phyloP scores from a whole-genome alignment of 2,797 vertebrate genomes.

The Enteromius anoplus region DNA sequence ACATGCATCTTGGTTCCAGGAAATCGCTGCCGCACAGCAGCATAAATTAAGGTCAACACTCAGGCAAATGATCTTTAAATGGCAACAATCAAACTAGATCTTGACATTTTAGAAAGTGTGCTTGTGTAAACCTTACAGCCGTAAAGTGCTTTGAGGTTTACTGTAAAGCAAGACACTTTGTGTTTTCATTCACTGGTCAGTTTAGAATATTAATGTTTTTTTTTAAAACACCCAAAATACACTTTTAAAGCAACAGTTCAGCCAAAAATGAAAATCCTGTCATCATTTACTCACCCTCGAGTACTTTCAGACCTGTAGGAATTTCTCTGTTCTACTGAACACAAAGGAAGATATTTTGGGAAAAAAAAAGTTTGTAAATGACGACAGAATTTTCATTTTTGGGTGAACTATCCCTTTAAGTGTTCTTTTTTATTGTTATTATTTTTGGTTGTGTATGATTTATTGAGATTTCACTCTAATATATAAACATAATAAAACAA shows the following conservation, averaged over 20 bases:
- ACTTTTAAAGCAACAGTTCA: background rate
- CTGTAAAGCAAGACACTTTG: background rate
- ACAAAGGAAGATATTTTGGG: no score
- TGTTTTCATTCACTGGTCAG: background rate
- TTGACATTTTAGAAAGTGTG: slow-evolving; percentile 9
- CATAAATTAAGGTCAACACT: slow-evolving; percentile 8
- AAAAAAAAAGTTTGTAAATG: no score
- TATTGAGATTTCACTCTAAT: background rate
- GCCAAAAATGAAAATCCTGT: no score
- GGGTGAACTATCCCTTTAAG: no score
- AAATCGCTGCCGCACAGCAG: background rate
- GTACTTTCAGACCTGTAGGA: no score
- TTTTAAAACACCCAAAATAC: background rate
- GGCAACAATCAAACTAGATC: slow-evolving; percentile 10
- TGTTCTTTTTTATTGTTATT: no score
- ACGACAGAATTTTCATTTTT: no score
- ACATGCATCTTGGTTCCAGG: slow-evolving; percentile 18
- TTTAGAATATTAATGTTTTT: background rate
- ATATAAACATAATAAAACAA: background rate
- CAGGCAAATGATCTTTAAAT: slow-evolving; percentile 22
- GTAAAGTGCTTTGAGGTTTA: background rate
- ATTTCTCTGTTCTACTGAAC: no score
- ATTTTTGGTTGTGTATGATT: background rate
- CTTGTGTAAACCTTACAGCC: background rate
- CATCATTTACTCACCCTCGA: no score